Conservation (phyloP, 1,140 invertebrate genomes). For the Medauroidea extradentata region DNA sequence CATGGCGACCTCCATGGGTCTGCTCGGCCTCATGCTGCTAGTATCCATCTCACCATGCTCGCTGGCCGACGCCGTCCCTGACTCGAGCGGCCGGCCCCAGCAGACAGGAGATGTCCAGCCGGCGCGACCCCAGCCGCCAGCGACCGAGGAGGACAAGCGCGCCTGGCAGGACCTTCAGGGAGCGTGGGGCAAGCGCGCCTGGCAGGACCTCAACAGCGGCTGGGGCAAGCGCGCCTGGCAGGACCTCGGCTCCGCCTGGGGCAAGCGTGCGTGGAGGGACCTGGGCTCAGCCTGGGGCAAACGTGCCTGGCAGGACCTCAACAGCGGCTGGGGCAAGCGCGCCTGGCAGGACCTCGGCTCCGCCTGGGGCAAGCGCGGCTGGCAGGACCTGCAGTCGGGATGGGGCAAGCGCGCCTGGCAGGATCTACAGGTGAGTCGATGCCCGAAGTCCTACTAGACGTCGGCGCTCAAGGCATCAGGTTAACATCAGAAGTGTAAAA, state of each 20-base stretch:
- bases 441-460: too few relatives aligned
- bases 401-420: constrained; percentile 25
- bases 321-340: constrained; percentile 43
- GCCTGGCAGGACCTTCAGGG: constrained; percentile 57
- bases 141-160: constrained; percentile 47
- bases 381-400: constrained; percentile 5
- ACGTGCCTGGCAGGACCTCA: constrained; percentile 8
- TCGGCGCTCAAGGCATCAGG: too few relatives aligned
- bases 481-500: too few relatives aligned
- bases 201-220: constrained; percentile 27
- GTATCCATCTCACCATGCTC: too few relatives aligned
- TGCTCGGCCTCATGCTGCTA: too few relatives aligned
- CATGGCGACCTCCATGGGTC: too few relatives aligned
- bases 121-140: neutral
- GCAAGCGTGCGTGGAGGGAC: constrained; percentile 8
- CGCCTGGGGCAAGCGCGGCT: constrained; percentile 19
- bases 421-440: constrained; percentile 3
- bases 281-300: neutral
- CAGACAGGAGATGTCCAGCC: neutral
- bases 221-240: constrained; percentile 42
- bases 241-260: constrained; percentile 24
- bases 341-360: constrained; percentile 21
- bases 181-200: constrained; percentile 59
- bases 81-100: too few relatives aligned
- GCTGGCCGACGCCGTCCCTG: too few relatives aligned